A percentile compares a stretch with the other conserved stretches of the same genome.
phyloP scores from a whole-genome alignment of 2,888 invertebrate genomes.

The Hirtodrosophila histrioides region DNA sequence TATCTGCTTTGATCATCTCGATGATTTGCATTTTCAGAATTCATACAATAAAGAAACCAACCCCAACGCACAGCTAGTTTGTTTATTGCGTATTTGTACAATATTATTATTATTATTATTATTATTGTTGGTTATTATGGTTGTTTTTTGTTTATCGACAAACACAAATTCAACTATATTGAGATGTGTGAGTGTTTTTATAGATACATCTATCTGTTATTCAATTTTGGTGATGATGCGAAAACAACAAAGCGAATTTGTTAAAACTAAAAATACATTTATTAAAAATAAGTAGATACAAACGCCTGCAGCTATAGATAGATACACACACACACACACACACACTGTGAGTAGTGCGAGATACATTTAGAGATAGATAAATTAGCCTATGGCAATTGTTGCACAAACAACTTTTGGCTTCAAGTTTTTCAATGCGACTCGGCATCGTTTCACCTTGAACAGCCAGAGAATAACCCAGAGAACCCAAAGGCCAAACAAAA shows the following conservation, averaged over 20 bases:
- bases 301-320: slow-evolving; percentile 44
- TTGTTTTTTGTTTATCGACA: slow-evolving; percentile 28
- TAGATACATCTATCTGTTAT: slow-evolving; percentile 34
- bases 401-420: slow-evolving; percentile 59
- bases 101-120: slow-evolving; percentile 6
- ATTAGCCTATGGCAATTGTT: slow-evolving; percentile 45
- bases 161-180: slow-evolving; percentile 9
- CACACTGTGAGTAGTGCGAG: slow-evolving; percentile 7
- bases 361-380: slow-evolving; percentile 32
- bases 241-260: slow-evolving; percentile 63
- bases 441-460: slow-evolving; percentile 38
- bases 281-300: slow-evolving; percentile 46
- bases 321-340: slow-evolving; percentile 19
- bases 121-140: too few relatives aligned
- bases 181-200: slow-evolving; percentile 1
- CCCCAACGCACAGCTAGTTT: slow-evolving; percentile 39
- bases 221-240: slow-evolving; percentile 55
- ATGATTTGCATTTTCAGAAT: slow-evolving; percentile 57
- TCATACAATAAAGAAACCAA: slow-evolving; percentile 23
- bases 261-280: slow-evolving; percentile 64
- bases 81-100: slow-evolving; percentile 53
- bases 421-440: slow-evolving; percentile 4
- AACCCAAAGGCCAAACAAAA: not conserved
- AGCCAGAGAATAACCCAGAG: slow-evolving; percentile 2
- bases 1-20: slow-evolving; percentile 46